Evolutionary conservation across 2,113 vertebrate species (phyloP).

Genomic region (Chiloscyllium plagiosum): DNA sequence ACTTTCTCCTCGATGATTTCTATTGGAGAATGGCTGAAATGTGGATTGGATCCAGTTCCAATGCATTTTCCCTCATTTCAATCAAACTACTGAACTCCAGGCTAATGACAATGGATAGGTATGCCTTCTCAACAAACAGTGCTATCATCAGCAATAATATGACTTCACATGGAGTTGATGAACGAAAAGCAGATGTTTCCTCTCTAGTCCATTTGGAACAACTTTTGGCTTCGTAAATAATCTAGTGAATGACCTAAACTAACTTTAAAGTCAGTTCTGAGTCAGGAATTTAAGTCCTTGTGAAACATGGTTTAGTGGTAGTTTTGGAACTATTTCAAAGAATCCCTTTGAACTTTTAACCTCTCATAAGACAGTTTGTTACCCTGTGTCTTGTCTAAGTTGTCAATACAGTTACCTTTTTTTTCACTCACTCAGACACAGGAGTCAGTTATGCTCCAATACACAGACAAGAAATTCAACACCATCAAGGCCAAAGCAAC

Average conservation of each 20-base stretch:
- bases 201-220: background rate
- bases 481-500: no score
- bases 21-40: background rate
- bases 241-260: background rate
- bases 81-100: background rate
- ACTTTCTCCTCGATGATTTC: no score
- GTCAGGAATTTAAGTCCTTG: background rate
- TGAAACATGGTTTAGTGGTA: background rate
- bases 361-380: background rate
- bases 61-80: background rate
- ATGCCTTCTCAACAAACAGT: background rate
- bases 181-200: background rate
- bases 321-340: background rate
- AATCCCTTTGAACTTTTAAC: background rate
- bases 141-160: background rate
- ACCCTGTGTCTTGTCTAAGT: no score
- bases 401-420: no score
- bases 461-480: no score
- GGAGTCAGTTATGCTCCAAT: no score
- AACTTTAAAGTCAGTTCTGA: background rate
- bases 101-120: background rate
- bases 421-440: no score
- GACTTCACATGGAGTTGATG: background rate
- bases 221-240: background rate
- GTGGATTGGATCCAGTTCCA: background rate